Evolutionary conservation across 2,113 vertebrate genomes (phyloP).

Genomic region (Pangasianodon gigas): DNA sequence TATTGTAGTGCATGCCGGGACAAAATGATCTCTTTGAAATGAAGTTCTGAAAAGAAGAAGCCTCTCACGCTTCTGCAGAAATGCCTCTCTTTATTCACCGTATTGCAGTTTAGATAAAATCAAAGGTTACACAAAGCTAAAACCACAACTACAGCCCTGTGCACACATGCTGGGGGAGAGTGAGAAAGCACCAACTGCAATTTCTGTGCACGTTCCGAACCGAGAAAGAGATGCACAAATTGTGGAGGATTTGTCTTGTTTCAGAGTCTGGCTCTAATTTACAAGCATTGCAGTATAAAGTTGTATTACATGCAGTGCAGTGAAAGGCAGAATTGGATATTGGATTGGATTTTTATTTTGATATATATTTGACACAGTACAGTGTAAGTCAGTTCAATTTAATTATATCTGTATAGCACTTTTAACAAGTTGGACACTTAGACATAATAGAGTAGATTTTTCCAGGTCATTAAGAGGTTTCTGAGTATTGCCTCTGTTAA

Average conservation of each 20-base stretch:
- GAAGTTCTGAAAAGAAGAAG: background rate
- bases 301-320: background rate
- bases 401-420: background rate
- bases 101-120: conserved; percentile 35
- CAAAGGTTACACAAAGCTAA: conserved; percentile 19
- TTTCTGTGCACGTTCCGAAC: background rate
- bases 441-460: background rate
- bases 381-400: background rate
- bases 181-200: conserved; percentile 32
- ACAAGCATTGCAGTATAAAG: background rate
- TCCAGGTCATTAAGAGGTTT: background rate
- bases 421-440: background rate
- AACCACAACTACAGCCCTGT: conserved; percentile 13
- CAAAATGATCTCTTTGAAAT: background rate
- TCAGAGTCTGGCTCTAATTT: background rate
- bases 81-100: background rate
- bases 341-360: background rate
- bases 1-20: background rate
- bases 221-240: background rate
- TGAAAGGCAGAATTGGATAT: background rate
- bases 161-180: conserved; percentile 5
- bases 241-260: background rate
- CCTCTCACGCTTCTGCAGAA: background rate
- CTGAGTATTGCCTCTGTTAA: background rate
- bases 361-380: background rate